These are phyloP conservation scores for Lemur catta DNA, from an alignment of 2,797 vertebrate genomes.

Conservation along the genomic window DNA sequence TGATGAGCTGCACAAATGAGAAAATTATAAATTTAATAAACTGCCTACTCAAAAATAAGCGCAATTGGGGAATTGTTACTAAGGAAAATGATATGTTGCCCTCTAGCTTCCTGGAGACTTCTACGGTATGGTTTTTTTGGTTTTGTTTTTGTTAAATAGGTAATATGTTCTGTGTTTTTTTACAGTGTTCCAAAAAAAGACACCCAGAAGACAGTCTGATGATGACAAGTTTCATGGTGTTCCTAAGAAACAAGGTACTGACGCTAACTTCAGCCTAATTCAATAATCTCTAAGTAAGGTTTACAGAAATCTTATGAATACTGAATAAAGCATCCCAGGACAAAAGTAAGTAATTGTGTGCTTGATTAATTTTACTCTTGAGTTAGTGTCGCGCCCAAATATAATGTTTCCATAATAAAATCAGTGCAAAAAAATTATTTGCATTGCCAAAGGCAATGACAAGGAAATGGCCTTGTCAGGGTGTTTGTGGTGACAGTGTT, in stretches of 20 bases:
- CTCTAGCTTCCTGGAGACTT: neutral
- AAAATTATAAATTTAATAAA: slow-evolving; percentile 64
- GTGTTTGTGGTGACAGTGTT: neutral
- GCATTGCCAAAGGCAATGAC: neutral
- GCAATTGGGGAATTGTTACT: neutral
- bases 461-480: neutral
- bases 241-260: slow-evolving; percentile 79
- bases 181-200: slow-evolving; percentile 83
- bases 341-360: neutral
- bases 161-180: slow-evolving; percentile 22
- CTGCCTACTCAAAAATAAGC: slow-evolving; percentile 48
- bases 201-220: slow-evolving; percentile 60
- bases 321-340: neutral
- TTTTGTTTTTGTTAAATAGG: neutral
- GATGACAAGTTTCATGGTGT: slow-evolving; percentile 47
- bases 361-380: slow-evolving; percentile 16
- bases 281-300: neutral
- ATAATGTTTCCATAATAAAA: neutral
- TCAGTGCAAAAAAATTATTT: neutral
- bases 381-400: neutral
- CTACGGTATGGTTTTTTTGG: neutral
- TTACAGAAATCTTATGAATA: neutral
- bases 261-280: slow-evolving; percentile 48
- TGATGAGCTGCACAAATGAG: slow-evolving; percentile 58
- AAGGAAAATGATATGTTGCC: slow-evolving; percentile 28